These are phyloP conservation scores for Eupithecia insigniata DNA, from an alignment of 2,888 invertebrate genomes.

Conservation along the genomic window DNA sequence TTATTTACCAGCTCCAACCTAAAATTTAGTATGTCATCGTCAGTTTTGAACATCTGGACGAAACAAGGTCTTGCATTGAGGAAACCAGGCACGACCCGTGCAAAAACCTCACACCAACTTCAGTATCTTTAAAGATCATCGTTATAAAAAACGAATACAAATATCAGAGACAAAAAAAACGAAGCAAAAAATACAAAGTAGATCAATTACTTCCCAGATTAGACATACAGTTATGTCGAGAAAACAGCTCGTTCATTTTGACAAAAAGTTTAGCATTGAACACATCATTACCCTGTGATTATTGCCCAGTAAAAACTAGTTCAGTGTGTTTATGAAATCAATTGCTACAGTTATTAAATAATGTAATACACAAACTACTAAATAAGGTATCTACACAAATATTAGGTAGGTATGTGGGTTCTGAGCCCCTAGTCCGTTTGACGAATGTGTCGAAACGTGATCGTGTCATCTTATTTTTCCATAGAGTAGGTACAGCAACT, in stretches of 20 bases:
- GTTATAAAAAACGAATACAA: constrained; percentile 42
- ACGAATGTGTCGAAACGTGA: too few species aligned
- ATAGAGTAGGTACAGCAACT: too few species aligned
- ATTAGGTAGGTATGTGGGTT: background rate
- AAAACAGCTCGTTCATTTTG: constrained; percentile 32
- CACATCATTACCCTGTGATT: constrained; percentile 38
- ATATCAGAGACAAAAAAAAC: constrained; percentile 49
- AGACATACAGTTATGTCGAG: constrained; percentile 62
- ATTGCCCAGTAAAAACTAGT: constrained; percentile 46
- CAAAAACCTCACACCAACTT: constrained; percentile 71
- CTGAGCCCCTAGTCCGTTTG: too few species aligned
- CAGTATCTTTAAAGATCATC: constrained; percentile 72
- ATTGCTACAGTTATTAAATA: constrained; percentile 39
- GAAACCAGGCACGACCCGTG: constrained; percentile 63
- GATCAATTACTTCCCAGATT: constrained; percentile 66
- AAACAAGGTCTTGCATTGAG: constrained; percentile 77
- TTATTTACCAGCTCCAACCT: constrained; percentile 51
- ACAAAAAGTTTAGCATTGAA: constrained; percentile 49
- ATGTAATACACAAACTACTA: background rate
- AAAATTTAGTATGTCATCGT: constrained; percentile 50
- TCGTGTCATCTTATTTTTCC: too few species aligned
- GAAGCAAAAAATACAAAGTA: constrained; percentile 57
- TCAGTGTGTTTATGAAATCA: constrained; percentile 38
- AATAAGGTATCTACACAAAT: background rate
- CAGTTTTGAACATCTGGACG: constrained; percentile 71